A percentile compares a stretch with the other conserved stretches of the same genome.
Conservation (phyloP, 2,797 vertebrate genomes). For the Leuciscus waleckii region DNA sequence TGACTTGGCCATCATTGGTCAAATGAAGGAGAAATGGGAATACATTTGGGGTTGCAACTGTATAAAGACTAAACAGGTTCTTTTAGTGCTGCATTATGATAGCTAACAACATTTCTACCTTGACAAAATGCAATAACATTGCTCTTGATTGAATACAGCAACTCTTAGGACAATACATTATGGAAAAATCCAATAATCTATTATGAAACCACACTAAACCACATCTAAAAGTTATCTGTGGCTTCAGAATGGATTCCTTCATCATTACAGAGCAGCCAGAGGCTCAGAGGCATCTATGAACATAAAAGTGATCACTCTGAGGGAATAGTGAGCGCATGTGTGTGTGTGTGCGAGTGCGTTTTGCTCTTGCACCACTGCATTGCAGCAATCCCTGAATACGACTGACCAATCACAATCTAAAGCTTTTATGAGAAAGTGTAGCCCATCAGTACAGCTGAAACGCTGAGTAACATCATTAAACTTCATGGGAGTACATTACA, state of each 20-base stretch:
- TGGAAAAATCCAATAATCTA: constrained; percentile 16
- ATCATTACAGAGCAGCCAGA: constrained; percentile 26
- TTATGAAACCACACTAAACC: constrained; percentile 30
- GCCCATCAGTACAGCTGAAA: constrained; percentile 44
- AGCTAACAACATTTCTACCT: constrained; percentile 4
- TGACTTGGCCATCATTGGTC: neutral
- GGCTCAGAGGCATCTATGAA: constrained; percentile 14
- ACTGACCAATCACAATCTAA: constrained; percentile 44
- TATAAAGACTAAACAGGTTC: neutral
- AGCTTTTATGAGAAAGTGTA: constrained; percentile 42
- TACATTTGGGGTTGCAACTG: neutral
- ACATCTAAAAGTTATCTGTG: constrained; percentile 11
- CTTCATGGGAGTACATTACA: constrained; percentile 53
- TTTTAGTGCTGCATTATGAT: neutral
- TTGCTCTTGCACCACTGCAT: constrained; percentile 44
- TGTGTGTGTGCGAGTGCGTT: neutral
- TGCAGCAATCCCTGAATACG: constrained; percentile 42
- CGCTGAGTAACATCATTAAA: constrained; percentile 46
- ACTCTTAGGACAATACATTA: constrained; percentile 19
- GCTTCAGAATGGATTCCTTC: constrained; percentile 14
- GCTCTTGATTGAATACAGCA: constrained; percentile 20
- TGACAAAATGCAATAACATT: constrained; percentile 11
- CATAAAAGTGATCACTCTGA: constrained; percentile 24
- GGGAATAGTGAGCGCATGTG: constrained; percentile 3
- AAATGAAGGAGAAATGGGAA: neutral